A percentile compares a stretch with the other conserved stretches of the same genome.
These are phyloP conservation scores for Cryptosula pallasiana DNA, from an alignment of 2,888 invertebrate genomes.

Conservation along the genomic window DNA sequence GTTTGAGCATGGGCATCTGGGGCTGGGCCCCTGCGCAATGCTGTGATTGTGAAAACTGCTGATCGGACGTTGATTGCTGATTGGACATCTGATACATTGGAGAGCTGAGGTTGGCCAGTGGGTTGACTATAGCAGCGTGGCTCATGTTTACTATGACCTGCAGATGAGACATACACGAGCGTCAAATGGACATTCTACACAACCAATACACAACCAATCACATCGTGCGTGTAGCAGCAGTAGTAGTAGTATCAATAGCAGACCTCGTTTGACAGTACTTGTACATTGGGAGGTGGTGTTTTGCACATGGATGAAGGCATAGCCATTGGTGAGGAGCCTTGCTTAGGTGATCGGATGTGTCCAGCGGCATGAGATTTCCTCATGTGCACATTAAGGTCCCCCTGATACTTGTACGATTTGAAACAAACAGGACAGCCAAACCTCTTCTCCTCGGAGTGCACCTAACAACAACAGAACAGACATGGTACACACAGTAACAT, in stretches of 20 bases:
- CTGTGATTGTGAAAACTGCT: too few species aligned
- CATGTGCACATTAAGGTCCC: constrained; percentile 67
- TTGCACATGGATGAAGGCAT: constrained; percentile 17
- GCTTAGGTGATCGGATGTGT: not conserved
- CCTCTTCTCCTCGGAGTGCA: constrained; percentile 47
- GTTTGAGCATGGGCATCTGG: constrained; percentile 16
- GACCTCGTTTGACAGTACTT: constrained; percentile 12
- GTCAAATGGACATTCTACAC: not conserved
- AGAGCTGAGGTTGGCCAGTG: constrained; percentile 5
- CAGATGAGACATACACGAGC: not conserved
- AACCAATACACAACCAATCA: too few species aligned
- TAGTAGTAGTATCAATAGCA: not conserved
- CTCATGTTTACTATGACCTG: constrained; percentile 22
- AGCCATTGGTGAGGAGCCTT: not conserved
- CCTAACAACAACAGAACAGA: constrained; percentile 31
- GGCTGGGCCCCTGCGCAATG: not conserved
- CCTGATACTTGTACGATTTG: constrained; percentile 68
- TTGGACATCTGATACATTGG: not conserved
- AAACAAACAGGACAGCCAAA: constrained; percentile 60
- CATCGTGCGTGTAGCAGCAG: not conserved
- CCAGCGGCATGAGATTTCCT: constrained; percentile 44
- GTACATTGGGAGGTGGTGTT: constrained; percentile 22
- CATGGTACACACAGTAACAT: too few species aligned
- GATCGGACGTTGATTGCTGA: not conserved
- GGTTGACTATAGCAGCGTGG: constrained; percentile 18